Base-by-base conservation (phyloP, 2,888 invertebrate genomes). In the Pheosia gnoma region DNA sequence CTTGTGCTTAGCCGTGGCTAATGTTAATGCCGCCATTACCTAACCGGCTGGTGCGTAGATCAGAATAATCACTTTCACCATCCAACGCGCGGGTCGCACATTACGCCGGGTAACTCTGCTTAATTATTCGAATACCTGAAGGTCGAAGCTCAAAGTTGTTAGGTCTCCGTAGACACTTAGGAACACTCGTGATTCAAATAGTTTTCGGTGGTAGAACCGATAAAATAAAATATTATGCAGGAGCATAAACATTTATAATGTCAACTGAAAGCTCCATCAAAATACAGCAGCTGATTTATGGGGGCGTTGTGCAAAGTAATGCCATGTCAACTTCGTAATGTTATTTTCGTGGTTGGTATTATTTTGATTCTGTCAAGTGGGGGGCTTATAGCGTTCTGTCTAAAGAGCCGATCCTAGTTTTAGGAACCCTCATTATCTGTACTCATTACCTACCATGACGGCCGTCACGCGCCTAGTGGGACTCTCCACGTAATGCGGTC, bases 401-500 rank as follows among this genome's bases (percentile, higher is more conserved):
- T 25, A 9, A 45, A 8, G 9, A 45, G 43, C 4, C 4, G 0
- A 10, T 45, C 10, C 43, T 10, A 45, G 43, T 39, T 39, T 39
- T 47, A 47, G 4, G n/a, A 0, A 8, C 9, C 43, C 9, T 47
- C n/a, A n/a, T 47, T 47, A 47, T 47, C 47, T 5, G 41, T 41
- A 41, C 59, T 25, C 25, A 25, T 25, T 25, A 25, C 25, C 25
- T 25, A 25, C 10, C 43, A 60, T 52, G 59, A 39, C 45, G 45
- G 45, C 10, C 47, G 9, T 9, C 4, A 5, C 43, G 43, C 43
- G 9, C 9, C 47, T n/a, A n/a, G n/a, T n/a, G 54, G 52, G 10
- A n/a, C 58, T 43, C 45, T 55, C 55, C 25, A 13, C 11, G 39
- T 38, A 5, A 36, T 62, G 71, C 58, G 71, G 71, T 71, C 66